Conservation (phyloP, 2,113 vertebrate species). For the Anhinga anhinga region DNA sequence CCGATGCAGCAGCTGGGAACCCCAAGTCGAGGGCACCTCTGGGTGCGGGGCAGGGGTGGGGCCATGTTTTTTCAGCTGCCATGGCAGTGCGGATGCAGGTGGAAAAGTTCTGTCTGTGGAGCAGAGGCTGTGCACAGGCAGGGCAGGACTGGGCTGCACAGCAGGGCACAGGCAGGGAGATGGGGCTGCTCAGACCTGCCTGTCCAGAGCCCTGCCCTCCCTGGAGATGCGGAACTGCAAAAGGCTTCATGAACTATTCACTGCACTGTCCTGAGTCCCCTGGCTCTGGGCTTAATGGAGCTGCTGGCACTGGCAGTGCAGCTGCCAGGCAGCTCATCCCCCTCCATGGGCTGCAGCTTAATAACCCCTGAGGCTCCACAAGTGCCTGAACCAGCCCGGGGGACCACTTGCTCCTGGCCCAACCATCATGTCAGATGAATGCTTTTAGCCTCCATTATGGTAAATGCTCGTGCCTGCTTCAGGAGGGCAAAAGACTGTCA, state of each 20-base stretch:
- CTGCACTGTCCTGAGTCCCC: no score
- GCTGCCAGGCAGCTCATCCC: not conserved
- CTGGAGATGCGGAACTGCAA: rapidly evolving
- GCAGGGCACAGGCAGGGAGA: not conserved
- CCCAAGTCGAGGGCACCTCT: rapidly evolving
- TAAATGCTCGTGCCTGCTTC: not conserved
- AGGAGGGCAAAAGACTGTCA: not conserved
- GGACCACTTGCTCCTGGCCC: not conserved
- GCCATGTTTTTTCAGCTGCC: not conserved
- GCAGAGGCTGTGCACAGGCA: not conserved
- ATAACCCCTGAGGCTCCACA: rapidly evolving
- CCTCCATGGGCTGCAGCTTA: not conserved
- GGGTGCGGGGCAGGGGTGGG: rapidly evolving
- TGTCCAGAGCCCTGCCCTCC: not conserved
- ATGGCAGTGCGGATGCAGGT: rapidly evolving
- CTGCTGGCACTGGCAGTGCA: not conserved
- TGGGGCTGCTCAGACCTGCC: not conserved
- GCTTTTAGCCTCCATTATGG: not conserved
- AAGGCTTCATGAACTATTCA: not conserved
- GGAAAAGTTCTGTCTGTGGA: rapidly evolving
- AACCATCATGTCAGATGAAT: rapidly evolving
- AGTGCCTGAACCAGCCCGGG: rapidly evolving
- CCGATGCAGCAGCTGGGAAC: not conserved
- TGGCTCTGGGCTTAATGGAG: not conserved
- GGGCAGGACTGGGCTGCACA: no score